Conservation (phyloP, 2,113 vertebrate genomes). For the Rhegmatorhina hoffmannsi region DNA sequence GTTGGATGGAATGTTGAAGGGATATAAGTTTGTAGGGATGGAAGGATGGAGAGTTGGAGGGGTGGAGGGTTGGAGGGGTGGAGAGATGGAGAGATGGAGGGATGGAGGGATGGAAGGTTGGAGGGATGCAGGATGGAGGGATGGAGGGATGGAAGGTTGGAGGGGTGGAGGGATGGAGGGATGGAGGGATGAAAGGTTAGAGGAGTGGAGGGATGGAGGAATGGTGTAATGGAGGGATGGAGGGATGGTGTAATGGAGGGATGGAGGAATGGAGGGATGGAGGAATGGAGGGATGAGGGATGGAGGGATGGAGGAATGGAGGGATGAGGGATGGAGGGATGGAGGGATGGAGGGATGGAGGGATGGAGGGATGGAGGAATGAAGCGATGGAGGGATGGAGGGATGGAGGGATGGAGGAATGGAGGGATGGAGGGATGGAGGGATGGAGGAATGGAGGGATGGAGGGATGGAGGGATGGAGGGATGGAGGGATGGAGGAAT, state of each 20-base stretch:
- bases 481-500: neutral
- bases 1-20: neutral
- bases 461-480: neutral
- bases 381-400: too few relatives aligned
- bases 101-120: neutral
- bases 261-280: neutral
- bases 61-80: fast-evolving
- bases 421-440: neutral
- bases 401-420: neutral
- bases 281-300: neutral
- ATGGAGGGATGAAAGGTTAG: too few relatives aligned
- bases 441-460: too few relatives aligned
- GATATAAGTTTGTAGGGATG: neutral
- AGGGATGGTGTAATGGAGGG: neutral
- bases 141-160: neutral
- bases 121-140: too few relatives aligned
- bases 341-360: too few relatives aligned
- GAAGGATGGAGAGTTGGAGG: fast-evolving
- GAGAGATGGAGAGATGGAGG: fast-evolving
- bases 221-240: too few relatives aligned
- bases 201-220: fast-evolving
- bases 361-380: too few relatives aligned
- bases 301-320: too few relatives aligned
- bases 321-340: too few relatives aligned
- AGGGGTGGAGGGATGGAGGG: fast-evolving